These are phyloP conservation scores for Cephus sareptanus DNA, from an alignment of 2,888 invertebrate genomes.

Conservation along the genomic window DNA sequence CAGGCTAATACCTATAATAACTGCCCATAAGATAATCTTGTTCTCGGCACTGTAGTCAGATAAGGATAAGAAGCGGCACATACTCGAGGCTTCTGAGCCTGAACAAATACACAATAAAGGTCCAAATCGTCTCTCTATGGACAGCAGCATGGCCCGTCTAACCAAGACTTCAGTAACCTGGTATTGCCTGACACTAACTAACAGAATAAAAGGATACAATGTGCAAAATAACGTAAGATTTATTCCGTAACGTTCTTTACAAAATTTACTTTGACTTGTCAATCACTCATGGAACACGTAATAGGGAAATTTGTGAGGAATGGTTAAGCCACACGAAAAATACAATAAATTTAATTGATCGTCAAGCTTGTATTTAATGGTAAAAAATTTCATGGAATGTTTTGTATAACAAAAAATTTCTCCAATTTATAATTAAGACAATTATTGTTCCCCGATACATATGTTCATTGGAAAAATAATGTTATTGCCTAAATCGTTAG, in stretches of 20 bases:
- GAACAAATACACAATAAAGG: neutral
- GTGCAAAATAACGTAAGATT: no score
- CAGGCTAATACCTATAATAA: neutral
- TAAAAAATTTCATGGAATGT: neutral
- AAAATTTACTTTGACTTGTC: no score
- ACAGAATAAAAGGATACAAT: neutral
- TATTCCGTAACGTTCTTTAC: no score
- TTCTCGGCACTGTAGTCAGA: neutral
- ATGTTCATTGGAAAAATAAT: neutral
- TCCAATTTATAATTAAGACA: neutral
- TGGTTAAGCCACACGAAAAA: no score
- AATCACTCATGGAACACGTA: no score
- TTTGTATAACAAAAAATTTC: neutral
- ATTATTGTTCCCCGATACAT: neutral
- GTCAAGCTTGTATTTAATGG: neutral
- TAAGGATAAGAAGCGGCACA: no score
- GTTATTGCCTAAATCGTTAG: neutral
- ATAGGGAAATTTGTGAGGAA: no score
- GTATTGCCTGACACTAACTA: neutral
- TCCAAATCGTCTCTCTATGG: neutral
- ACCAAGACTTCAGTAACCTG: neutral
- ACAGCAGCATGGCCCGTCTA: neutral
- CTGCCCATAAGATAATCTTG: neutral
- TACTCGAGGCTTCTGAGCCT: no score
- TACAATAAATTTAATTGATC: no score